phyloP scores from a whole-genome alignment of 1,140 invertebrate genomes.

The Cydia splendana region DNA sequence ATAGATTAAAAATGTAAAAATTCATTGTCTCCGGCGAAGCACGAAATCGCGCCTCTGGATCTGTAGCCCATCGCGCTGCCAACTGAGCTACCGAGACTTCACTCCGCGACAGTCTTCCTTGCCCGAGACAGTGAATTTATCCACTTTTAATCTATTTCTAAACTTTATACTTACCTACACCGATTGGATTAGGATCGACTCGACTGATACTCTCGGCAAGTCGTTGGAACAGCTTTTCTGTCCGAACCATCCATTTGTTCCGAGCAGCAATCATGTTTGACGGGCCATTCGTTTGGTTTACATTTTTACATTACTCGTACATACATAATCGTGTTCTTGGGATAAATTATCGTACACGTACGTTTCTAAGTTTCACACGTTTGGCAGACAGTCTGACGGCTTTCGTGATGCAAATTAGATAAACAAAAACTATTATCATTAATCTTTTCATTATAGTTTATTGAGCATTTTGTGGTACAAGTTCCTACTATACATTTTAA shows the following conservation, averaged over 20 bases:
- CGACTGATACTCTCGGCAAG: background rate
- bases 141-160: no score
- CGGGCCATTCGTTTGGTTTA: slow-evolving; percentile 3
- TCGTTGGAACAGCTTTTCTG: background rate
- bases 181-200: background rate
- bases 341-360: background rate
- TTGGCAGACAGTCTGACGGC: slow-evolving; percentile 7
- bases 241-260: background rate
- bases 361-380: background rate
- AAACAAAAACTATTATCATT: background rate
- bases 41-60: no score
- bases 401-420: slow-evolving; percentile 8
- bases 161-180: no score
- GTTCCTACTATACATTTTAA: background rate
- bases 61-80: no score
- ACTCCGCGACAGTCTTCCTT: no score
- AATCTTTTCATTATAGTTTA: background rate
- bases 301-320: slow-evolving; percentile 4
- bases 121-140: no score
- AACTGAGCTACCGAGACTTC: no score
- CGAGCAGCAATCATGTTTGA: slow-evolving; percentile 3
- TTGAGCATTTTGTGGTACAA: background rate
- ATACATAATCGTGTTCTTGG: background rate
- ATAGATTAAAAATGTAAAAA: no score
- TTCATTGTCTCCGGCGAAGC: no score